Evolutionary conservation across 2,888 invertebrate species (phyloP).

Genomic region (Hartigia nigra): DNA sequence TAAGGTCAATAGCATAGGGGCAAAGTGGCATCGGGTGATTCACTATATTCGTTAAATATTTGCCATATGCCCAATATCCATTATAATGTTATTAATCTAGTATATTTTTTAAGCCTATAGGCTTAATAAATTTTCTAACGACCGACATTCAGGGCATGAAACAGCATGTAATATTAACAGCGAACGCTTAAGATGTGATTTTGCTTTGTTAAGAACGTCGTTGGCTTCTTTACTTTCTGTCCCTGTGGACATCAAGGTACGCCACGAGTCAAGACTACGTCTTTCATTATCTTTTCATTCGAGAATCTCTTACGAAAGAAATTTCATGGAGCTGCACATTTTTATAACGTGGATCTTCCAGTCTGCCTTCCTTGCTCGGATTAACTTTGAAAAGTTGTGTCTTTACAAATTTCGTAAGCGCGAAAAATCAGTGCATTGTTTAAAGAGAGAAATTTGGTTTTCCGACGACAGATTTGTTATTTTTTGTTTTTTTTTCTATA

Average conservation of each 20-base stretch:
- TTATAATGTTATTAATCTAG: too few species aligned
- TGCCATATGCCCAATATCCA: background rate
- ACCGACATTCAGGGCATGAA: background rate
- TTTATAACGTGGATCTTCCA: background rate
- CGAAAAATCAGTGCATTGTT: background rate
- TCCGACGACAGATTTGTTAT: too few species aligned
- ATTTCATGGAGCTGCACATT: background rate
- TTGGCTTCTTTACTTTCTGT: background rate
- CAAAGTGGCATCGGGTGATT: background rate
- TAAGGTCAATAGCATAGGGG: conserved; percentile 26
- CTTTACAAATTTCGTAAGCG: background rate
- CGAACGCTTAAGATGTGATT: background rate
- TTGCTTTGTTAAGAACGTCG: background rate
- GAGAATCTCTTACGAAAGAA: background rate
- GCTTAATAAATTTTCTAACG: background rate
- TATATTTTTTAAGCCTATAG: too few species aligned
- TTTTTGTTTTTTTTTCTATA: background rate
- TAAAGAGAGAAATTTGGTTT: background rate
- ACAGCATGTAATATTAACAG: background rate
- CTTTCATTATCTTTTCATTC: background rate
- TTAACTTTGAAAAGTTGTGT: background rate
- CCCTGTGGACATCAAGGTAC: background rate
- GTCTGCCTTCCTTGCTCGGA: background rate
- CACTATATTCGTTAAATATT: background rate
- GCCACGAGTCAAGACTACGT: background rate